phyloP scores from a whole-genome alignment of 2,888 invertebrate genomes.

The Venustoraphidia nigricollis region DNA sequence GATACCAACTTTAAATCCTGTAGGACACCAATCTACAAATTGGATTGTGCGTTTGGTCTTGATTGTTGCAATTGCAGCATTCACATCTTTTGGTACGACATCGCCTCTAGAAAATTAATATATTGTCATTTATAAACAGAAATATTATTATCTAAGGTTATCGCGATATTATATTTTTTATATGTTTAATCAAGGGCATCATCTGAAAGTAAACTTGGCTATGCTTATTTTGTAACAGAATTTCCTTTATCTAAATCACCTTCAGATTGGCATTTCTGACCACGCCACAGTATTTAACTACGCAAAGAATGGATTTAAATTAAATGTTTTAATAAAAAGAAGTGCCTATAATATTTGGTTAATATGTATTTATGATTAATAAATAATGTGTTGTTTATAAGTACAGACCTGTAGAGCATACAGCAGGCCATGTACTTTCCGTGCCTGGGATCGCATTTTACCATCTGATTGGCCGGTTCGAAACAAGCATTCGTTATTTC shows the following conservation, averaged over 20 bases:
- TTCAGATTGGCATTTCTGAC: no score
- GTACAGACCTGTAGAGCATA: constrained; percentile 64
- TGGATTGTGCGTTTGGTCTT: constrained; percentile 88
- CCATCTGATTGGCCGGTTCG: constrained; percentile 89
- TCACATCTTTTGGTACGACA: constrained; percentile 87
- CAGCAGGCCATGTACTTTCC: constrained; percentile 92
- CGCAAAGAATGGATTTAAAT: no score
- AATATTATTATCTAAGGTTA: neutral
- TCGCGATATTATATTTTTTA: neutral
- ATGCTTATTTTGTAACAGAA: neutral
- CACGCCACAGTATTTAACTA: no score
- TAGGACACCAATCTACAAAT: constrained; percentile 81
- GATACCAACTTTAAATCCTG: constrained; percentile 67
- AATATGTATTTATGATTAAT: neutral
- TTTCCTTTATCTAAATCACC: no score
- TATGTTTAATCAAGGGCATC: neutral
- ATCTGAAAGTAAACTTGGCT: neutral
- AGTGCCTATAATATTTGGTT: neutral
- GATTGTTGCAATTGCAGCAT: constrained; percentile 83
- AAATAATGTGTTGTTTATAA: no score
- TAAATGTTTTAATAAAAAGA: no score
- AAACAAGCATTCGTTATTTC: constrained; percentile 93
- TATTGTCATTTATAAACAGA: neutral
- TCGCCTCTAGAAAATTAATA: constrained; percentile 49
- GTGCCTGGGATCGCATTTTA: constrained; percentile 80